phyloP scores from a whole-genome alignment of 2,113 vertebrate genomes.

The Micromys minutus region DNA sequence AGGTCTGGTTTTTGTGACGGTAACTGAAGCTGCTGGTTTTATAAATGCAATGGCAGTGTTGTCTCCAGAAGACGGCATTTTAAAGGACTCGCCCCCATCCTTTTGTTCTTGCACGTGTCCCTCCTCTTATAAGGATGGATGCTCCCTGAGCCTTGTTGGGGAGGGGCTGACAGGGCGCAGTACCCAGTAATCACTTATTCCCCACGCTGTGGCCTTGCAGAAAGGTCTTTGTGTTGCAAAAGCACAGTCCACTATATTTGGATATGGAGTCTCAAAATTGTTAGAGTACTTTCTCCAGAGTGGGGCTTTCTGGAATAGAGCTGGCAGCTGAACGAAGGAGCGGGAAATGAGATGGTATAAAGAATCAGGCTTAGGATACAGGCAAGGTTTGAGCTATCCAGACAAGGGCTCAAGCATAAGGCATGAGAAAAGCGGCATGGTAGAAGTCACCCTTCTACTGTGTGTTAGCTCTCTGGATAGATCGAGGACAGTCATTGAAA shows the following conservation, averaged over 20 bases:
- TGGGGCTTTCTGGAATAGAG: not conserved
- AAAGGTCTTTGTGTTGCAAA: not conserved
- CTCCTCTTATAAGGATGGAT: not conserved
- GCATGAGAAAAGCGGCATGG: not conserved
- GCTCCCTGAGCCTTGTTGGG: not conserved
- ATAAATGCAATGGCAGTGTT: not conserved
- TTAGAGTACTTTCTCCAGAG: not conserved
- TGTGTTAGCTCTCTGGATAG: not conserved
- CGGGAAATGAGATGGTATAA: not conserved
- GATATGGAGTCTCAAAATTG: not conserved
- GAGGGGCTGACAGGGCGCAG: not conserved
- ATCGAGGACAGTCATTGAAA: not conserved
- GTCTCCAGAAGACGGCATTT: not conserved
- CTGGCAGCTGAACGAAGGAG: not conserved
- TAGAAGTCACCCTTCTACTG: not conserved
- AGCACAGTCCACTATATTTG: not conserved
- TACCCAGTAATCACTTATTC: not conserved
- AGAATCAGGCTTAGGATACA: not conserved
- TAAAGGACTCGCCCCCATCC: not conserved
- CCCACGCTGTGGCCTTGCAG: not conserved
- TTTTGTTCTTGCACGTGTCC: not conserved
- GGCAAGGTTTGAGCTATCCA: not conserved
- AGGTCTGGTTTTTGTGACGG: not conserved
- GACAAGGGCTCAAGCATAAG: not conserved
- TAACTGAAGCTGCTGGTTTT: not conserved